Evolutionary conservation across 2,113 vertebrate genomes (phyloP).

Genomic region (Tylochromis polylepis): DNA sequence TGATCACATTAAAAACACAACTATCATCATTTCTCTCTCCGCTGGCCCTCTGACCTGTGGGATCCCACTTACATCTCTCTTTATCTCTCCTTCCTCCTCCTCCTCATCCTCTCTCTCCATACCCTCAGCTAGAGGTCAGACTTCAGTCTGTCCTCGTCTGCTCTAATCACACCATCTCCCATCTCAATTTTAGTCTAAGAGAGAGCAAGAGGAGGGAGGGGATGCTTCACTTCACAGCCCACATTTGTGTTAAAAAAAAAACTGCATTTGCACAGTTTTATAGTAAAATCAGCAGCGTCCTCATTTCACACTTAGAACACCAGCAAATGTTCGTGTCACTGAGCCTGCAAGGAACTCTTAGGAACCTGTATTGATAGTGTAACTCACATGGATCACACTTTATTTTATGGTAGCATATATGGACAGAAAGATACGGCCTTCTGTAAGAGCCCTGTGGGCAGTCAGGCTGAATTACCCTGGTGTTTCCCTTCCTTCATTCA

Average conservation of each 20-base stretch:
- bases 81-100: neutral
- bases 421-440: neutral
- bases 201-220: neutral
- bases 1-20: neutral
- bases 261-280: neutral
- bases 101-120: neutral
- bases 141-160: constrained; percentile 31
- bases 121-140: constrained; percentile 37
- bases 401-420: neutral
- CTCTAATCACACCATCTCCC: constrained; percentile 49
- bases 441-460: neutral
- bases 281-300: neutral
- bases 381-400: fast-evolving
- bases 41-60: neutral
- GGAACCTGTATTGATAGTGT: neutral
- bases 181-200: constrained; percentile 23
- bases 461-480: neutral
- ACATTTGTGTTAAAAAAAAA: neutral
- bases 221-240: neutral
- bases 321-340: neutral
- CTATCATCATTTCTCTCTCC: neutral
- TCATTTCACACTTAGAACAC: neutral
- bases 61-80: neutral
- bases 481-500: neutral
- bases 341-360: neutral